These are phyloP conservation scores for Spicauda simplicius DNA, from an alignment of 2,888 invertebrate genomes.

Conservation along the genomic window DNA sequence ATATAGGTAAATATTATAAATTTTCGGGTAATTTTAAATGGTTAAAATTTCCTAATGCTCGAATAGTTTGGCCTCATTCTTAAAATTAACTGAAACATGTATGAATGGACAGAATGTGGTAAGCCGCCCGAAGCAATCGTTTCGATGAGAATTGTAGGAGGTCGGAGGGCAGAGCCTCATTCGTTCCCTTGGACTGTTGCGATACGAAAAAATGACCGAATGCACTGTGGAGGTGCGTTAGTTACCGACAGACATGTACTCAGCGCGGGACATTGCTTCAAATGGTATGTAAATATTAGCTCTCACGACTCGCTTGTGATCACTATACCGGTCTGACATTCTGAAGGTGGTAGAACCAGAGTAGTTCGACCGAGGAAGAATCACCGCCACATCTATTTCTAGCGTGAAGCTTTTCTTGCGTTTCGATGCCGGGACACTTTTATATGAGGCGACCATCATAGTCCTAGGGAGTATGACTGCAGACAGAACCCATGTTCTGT, in stretches of 20 bases:
- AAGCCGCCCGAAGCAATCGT: conserved; percentile 84
- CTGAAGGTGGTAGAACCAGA: too few species aligned
- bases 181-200: conserved; percentile 85
- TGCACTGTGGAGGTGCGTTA: conserved; percentile 84
- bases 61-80: background rate
- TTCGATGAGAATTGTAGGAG: conserved; percentile 86
- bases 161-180: conserved; percentile 74
- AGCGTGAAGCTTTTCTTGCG: too few species aligned
- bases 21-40: too few species aligned
- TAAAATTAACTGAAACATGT: background rate
- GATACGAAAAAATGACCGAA: conserved; percentile 67
- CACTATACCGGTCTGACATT: too few species aligned
- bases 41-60: background rate
- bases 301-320: too few species aligned
- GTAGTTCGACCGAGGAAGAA: too few species aligned
- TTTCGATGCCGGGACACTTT: too few species aligned
- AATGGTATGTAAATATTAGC: conserved; percentile 64
- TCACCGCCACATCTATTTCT: too few species aligned
- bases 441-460: too few species aligned
- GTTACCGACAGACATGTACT: conserved; percentile 83
- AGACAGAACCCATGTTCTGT: too few species aligned
- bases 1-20: too few species aligned
- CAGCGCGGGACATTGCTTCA: conserved; percentile 85
- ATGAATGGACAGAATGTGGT: conserved; percentile 74
- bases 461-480: too few species aligned